phyloP scores from a whole-genome alignment of 2,113 vertebrate genomes.

The Siphamia tubifer region DNA sequence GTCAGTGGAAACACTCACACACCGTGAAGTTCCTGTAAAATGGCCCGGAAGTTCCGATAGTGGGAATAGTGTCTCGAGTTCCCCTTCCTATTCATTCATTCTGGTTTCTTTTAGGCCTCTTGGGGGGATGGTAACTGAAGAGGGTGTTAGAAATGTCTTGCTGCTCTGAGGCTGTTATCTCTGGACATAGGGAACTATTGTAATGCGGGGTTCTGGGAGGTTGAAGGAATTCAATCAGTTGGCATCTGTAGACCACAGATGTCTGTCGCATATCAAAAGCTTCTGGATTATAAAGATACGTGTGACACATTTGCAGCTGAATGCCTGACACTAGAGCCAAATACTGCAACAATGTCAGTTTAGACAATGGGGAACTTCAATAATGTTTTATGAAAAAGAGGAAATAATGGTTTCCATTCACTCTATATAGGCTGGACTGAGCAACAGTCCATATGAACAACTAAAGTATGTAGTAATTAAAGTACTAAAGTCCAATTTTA shows the following conservation, averaged over 20 bases:
- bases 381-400: neutral
- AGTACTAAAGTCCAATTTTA: too few relatives aligned
- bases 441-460: too few relatives aligned
- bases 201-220: constrained; percentile 6
- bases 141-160: constrained; percentile 70
- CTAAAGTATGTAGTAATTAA: too few relatives aligned
- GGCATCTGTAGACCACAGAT: constrained; percentile 35
- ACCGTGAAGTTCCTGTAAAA: too few relatives aligned
- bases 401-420: too few relatives aligned
- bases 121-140: constrained; percentile 60
- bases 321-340: neutral
- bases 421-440: too few relatives aligned
- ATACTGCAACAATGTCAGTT: neutral
- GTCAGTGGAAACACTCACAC: too few relatives aligned
- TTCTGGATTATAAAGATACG: constrained; percentile 3
- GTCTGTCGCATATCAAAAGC: constrained; percentile 27
- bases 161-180: constrained; percentile 49
- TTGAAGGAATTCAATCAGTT: constrained; percentile 53
- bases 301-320: constrained; percentile 26
- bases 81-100: constrained; percentile 63
- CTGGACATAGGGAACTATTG: constrained; percentile 40
- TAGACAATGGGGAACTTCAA: constrained; percentile 11
- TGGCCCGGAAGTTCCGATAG: too few relatives aligned
- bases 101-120: constrained; percentile 57
- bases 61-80: constrained; percentile 67